These are phyloP conservation scores for Paralvinella palmiformis DNA, from an alignment of 1,140 invertebrate genomes.

Conservation along the genomic window DNA sequence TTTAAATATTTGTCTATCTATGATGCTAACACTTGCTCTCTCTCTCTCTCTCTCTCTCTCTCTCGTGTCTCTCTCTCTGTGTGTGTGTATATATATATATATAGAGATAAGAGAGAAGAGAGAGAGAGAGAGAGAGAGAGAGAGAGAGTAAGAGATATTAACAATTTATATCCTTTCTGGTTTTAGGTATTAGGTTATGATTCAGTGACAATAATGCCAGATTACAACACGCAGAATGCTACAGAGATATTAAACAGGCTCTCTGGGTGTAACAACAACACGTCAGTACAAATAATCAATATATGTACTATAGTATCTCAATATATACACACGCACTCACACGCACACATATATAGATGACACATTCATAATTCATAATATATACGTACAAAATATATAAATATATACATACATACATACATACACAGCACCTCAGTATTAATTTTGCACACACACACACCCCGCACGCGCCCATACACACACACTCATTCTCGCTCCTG, in stretches of 20 bases:
- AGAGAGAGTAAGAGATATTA: too few relatives aligned
- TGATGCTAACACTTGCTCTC: too few relatives aligned
- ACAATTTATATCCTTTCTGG: too few relatives aligned
- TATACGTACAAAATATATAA: neutral
- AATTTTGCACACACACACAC: neutral
- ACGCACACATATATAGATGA: slow-evolving; percentile 1
- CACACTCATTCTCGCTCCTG: neutral
- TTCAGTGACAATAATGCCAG: slow-evolving; percentile 52
- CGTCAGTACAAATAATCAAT: slow-evolving; percentile 3
- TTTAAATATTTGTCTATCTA: too few relatives aligned
- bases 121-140: too few relatives aligned
- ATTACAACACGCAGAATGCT: slow-evolving; percentile 51
- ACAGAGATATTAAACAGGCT: slow-evolving; percentile 34
- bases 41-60: too few relatives aligned
- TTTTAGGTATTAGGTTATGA: slow-evolving; percentile 63
- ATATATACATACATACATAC: neutral
- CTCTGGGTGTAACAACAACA: slow-evolving; percentile 25
- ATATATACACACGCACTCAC: neutral
- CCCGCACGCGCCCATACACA: neutral
- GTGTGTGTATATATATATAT: too few relatives aligned
- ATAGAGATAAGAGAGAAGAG: too few relatives aligned
- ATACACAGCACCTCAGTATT: neutral
- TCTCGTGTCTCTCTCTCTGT: too few relatives aligned
- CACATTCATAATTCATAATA: neutral
- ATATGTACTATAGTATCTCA: neutral